Base-by-base conservation (phyloP, 1,140 invertebrate genomes). In the Trypoxylus dichotomus region DNA sequence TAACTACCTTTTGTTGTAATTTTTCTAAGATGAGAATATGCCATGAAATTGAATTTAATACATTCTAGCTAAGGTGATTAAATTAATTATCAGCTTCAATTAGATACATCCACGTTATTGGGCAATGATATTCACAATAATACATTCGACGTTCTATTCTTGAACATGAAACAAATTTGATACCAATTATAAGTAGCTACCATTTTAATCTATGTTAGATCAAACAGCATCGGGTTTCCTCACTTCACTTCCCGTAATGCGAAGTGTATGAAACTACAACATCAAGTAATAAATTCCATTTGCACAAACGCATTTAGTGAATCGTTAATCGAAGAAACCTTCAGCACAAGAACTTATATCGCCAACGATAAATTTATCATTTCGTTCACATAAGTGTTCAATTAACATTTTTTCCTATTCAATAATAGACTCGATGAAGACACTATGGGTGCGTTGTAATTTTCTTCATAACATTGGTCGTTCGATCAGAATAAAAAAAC, bases 341-440 rank as follows among this genome's bases (percentile, higher is more conserved):
- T 68, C 60, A 24, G 27, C 27, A 68, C 60, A 25, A 29, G 60
- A 68, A 68, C 27, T 68, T 68, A 21, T 68, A 68, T 68, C 60
- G 24, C 19, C 27, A 68, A 68, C 27, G 60, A 68, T 68, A 68
- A 68, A 68, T 68, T 29, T 68, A 68, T 68, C 60, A 68, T 68
- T 68, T 24, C 60, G 60, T 68, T 68, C 60, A 68, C 27, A 24
- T 68, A 3, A 24, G 27, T 68, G 60, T 68, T 68, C 60, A 68
- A 68, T 68, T 68, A 68, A 68, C 24, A 29, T 68, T 68, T 68
- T 68, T 68, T 29, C 27, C 60, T 27, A 68, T 11, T 29, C 60
- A 24, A 68, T 68, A 68, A 29, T 68, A 68, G 60, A 24, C 8
- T 24, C 60, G 60, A 68, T 68, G 60, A 68, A 68, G 60, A 68